Base-by-base conservation (phyloP, 2,113 vertebrate species). In the Eulemur rufifrons region DNA sequence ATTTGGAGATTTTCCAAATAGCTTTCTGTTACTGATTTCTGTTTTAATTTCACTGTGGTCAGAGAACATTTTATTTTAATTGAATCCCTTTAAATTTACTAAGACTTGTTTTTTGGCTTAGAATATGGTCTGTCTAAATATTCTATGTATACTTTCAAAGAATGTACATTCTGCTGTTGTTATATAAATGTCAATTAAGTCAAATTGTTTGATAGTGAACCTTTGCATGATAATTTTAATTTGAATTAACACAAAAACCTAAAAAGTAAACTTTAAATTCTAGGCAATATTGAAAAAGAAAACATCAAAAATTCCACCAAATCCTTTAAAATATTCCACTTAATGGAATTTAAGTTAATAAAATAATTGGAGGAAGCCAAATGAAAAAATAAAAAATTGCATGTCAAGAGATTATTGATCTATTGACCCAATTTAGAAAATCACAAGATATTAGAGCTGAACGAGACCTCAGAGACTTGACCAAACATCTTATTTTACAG, bases 181-280 rank as follows among this genome's bases (percentile, higher is more conserved):
- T 82, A 42, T 34, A 8, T 14, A 52, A 50, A 32, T 32, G 8
- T 50, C 78, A 37, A 29, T 47, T n/a, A 88, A 29, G 39, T 52
- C 42, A 88, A 83, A 80, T 27, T 83, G 5, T 39, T 14, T 83
- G 68, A 76, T 0, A 39, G 63, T 39, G 25, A 69, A 25, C 54
- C 34, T 78, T 56, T 47, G 27, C 27, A 29, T 34, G 56, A 32
- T 12, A 90, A 56, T 76, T 81, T 93, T 63, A 63, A 83, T 29
- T 87, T 88, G 59, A 81, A 84, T 73, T 86, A 74, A 73, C 27
- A 74, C 42, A 8, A 94, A 83, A 76, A 96, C 6, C 34, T 76
- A 17, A 96, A 86, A 87, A 76, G 5, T 85, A 89, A 86, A 85
- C 34, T 89, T 34, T 80, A 86, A 83, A 17, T 87, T 95, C n/a